A percentile compares a stretch with the other conserved stretches of the same genome.
These are phyloP conservation scores for Cacatua alba DNA, from an alignment of 2,113 vertebrate species.

Conservation along the genomic window DNA sequence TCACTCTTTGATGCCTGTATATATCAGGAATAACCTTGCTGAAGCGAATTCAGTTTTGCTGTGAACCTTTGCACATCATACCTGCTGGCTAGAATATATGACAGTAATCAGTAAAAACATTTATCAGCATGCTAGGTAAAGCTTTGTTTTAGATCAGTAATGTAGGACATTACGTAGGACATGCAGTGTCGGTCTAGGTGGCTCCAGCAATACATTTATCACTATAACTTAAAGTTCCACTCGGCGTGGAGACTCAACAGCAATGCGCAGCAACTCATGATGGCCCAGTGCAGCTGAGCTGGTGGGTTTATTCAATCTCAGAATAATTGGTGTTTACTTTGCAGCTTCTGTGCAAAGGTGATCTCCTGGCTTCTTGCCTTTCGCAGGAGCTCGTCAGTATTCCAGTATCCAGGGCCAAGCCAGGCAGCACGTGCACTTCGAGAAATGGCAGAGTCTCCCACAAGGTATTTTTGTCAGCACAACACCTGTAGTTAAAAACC, in stretches of 20 bases:
- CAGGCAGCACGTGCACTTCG: neutral
- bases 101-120: neutral
- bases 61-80: neutral
- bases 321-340: neutral
- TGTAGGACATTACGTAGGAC: neutral
- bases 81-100: neutral
- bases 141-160: neutral
- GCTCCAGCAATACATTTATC: neutral
- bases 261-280: neutral
- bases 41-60: neutral
- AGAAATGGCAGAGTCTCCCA: accelerated
- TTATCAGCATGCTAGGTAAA: neutral
- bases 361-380: neutral
- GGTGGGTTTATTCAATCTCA: neutral
- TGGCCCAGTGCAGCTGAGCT: neutral
- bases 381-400: neutral
- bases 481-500: neutral
- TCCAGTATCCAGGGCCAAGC: neutral
- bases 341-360: neutral
- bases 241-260: neutral
- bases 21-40: neutral
- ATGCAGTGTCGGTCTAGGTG: neutral
- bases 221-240: neutral
- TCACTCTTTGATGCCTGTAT: neutral
- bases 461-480: no score